Percentiles rank a stretch among this genome's conserved stretches.
Conservation (phyloP, 2,888 invertebrate species). For the Dryobota labecula region DNA sequence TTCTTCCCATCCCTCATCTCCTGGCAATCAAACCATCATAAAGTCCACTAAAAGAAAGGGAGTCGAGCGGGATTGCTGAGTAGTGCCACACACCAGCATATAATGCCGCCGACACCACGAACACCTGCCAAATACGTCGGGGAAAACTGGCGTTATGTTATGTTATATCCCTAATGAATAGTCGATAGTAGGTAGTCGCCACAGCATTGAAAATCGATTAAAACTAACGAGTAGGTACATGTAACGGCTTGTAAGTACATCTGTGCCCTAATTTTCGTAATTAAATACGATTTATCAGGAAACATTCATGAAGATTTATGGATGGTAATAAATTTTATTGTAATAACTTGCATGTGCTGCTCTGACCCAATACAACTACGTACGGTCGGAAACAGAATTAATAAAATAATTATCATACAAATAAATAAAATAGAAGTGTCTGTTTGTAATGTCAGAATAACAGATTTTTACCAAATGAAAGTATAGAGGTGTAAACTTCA, state of each 20-base stretch:
- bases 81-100: no score
- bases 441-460: no score
- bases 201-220: slow-evolving; percentile 7
- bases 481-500: no score
- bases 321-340: slow-evolving; percentile 54
- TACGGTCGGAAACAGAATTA: slow-evolving; percentile 21
- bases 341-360: slow-evolving; percentile 45
- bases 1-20: no score
- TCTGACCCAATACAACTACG: slow-evolving; percentile 39
- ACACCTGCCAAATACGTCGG: not conserved
- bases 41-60: no score
- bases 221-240: slow-evolving; percentile 9
- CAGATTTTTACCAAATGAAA: no score
- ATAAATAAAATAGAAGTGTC: no score
- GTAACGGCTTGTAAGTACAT: slow-evolving; percentile 20
- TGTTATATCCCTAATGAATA: not conserved
- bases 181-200: not conserved
- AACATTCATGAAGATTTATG: slow-evolving; percentile 55
- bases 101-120: no score
- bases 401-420: slow-evolving; percentile 3
- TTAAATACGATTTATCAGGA: slow-evolving; percentile 62
- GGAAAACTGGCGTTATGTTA: not conserved
- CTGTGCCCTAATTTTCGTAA: slow-evolving; percentile 56
- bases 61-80: no score
- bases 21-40: no score